phyloP scores from a whole-genome alignment of 35 echinoderm and acorn worm species.

The Apostichopus parvimensis region DNA sequence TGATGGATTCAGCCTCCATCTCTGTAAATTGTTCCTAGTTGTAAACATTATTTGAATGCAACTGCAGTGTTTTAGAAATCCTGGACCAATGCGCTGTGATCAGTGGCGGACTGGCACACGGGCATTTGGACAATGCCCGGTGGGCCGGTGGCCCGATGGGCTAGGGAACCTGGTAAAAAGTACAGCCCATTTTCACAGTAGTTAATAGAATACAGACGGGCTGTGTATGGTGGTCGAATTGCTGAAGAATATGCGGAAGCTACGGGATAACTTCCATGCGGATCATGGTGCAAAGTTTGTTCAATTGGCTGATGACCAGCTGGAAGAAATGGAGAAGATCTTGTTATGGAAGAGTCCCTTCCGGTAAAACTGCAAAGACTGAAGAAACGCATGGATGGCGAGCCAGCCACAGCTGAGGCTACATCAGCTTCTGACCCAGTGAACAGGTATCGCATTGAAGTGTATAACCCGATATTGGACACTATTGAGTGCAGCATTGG shows the following conservation, averaged over 20 bases:
- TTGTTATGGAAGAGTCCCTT: conserved; percentile 26
- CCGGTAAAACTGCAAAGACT: conserved; percentile 29
- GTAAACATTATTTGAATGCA: too few relatives aligned
- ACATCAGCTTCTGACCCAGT: background rate
- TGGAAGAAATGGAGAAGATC: conserved; percentile 29
- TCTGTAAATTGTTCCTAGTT: too few relatives aligned
- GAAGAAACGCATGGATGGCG: conserved; percentile 41
- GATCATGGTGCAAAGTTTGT: conserved; percentile 5
- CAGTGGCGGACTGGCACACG: too few relatives aligned
- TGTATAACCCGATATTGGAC: background rate
- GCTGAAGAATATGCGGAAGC: background rate
- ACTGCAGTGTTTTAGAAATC: too few relatives aligned
- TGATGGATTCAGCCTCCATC: too few relatives aligned
- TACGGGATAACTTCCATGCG: background rate
- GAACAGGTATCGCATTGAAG: background rate
- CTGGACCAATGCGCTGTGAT: too few relatives aligned
- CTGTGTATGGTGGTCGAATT: background rate
- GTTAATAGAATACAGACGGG: background rate
- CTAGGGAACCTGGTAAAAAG: too few relatives aligned
- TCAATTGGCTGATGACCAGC: conserved; percentile 34
- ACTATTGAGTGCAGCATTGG: background rate
- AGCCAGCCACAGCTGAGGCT: background rate
- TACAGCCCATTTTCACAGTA: too few relatives aligned
- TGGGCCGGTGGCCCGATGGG: too few relatives aligned
- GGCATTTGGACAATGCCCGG: background rate